These are phyloP conservation scores for Drosophila paranaensis DNA, from an alignment of 2,888 invertebrate species.

Conservation along the genomic window DNA sequence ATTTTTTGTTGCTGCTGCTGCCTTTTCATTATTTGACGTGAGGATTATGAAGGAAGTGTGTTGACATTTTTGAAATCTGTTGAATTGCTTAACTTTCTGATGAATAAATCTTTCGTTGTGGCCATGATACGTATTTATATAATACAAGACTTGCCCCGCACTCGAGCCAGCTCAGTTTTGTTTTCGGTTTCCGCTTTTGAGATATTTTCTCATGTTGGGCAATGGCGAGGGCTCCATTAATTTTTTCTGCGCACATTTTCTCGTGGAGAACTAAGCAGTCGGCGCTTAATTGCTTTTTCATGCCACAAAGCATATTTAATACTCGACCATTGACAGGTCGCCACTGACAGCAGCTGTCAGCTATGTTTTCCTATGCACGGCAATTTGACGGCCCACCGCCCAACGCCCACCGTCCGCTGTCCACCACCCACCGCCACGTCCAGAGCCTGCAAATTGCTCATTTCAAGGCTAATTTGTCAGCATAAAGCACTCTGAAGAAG, in stretches of 20 bases:
- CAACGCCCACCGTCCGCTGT: neutral
- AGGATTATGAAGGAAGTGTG: conserved; percentile 29
- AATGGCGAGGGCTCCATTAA: neutral
- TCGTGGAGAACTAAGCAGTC: conserved; percentile 47
- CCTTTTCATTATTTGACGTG: conserved; percentile 52
- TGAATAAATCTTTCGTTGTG: neutral
- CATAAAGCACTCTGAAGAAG: conserved; percentile 41
- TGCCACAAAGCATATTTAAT: conserved; percentile 76
- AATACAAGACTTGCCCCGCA: too few relatives aligned
- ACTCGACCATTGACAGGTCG: conserved; percentile 65
- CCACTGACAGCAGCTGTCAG: conserved; percentile 79
- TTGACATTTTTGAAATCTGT: conserved; percentile 24
- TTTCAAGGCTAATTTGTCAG: conserved; percentile 83
- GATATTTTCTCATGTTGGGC: neutral
- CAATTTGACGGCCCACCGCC: conserved; percentile 27
- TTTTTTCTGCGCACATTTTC: conserved; percentile 9
- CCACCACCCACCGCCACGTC: conserved; percentile 22
- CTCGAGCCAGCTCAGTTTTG: too few relatives aligned
- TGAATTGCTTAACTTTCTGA: neutral
- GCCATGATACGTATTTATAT: too few relatives aligned
- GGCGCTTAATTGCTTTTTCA: conserved; percentile 73
- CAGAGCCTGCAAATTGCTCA: conserved; percentile 76
- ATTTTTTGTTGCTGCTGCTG: conserved; percentile 20
- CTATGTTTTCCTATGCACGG: conserved; percentile 68
- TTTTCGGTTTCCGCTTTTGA: neutral